Conservation (phyloP, 1,140 invertebrate genomes). For the Heliconius melpomene region DNA sequence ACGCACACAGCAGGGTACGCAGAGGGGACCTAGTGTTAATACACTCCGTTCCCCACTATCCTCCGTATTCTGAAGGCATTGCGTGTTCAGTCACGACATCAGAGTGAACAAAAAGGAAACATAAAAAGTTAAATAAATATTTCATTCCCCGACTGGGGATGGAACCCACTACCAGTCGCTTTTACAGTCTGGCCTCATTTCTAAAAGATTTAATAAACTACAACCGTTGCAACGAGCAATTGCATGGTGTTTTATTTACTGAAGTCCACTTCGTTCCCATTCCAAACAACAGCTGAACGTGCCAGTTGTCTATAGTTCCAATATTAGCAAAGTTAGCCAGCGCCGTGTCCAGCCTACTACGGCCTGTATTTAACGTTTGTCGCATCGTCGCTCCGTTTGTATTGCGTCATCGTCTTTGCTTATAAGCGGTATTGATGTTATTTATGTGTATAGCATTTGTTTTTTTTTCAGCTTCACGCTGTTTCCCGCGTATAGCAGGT, state of each 20-base stretch:
- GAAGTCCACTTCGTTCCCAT: slow-evolving; percentile 36
- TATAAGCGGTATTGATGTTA: background rate
- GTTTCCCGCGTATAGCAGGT: too few species aligned
- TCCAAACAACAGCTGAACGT: slow-evolving; percentile 56
- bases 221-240: slow-evolving; percentile 25
- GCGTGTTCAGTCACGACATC: too few species aligned
- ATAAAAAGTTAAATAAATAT: too few species aligned
- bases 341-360: slow-evolving; percentile 28
- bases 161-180: too few species aligned
- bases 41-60: too few species aligned
- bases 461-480: too few species aligned
- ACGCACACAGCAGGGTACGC: too few species aligned
- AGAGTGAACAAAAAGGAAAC: too few species aligned
- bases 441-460: background rate
- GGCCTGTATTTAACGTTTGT: slow-evolving; percentile 19
- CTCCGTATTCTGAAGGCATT: too few species aligned
- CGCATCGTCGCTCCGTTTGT: slow-evolving; percentile 29
- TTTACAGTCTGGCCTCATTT: too few species aligned
- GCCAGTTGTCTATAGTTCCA: slow-evolving; percentile 55
- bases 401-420: slow-evolving; percentile 23
- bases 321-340: slow-evolving; percentile 60
- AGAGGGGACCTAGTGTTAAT: too few species aligned
- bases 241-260: slow-evolving; percentile 26
- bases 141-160: too few species aligned
- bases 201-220: background rate